A percentile compares a stretch with the other conserved stretches of the same genome.
These are phyloP conservation scores for Rhizomys pruinosus DNA, from an alignment of 2,113 vertebrate species.

Conservation along the genomic window DNA sequence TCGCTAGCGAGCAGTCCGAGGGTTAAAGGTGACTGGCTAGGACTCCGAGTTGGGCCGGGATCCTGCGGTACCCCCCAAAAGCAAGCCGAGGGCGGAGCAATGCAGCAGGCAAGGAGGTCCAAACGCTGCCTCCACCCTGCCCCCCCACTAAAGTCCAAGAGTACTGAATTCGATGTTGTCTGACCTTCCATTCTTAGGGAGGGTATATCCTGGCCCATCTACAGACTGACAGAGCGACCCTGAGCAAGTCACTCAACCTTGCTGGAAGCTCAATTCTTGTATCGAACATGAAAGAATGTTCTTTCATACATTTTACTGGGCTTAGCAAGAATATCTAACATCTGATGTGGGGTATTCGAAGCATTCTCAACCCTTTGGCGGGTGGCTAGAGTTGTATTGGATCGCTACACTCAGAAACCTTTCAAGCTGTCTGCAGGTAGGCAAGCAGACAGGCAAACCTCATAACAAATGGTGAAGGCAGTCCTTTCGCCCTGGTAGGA, in stretches of 20 bases:
- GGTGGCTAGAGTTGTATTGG: no score
- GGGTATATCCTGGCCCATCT: background rate
- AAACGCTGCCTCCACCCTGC: background rate
- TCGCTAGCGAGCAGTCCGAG: background rate
- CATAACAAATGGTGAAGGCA: background rate
- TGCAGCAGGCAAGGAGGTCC: background rate
- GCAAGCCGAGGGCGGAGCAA: background rate
- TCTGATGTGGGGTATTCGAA: no score
- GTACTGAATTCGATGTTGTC: background rate
- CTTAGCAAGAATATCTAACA: background rate
- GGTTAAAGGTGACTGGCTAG: background rate
- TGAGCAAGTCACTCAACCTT: constrained; percentile 20
- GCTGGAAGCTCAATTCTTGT: background rate
- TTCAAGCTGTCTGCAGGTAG: background rate
- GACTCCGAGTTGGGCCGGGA: background rate
- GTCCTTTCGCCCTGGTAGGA: background rate
- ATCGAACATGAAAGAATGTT: background rate
- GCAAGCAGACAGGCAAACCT: background rate
- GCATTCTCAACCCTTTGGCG: background rate
- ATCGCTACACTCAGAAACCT: background rate
- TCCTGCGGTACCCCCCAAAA: background rate
- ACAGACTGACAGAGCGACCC: background rate
- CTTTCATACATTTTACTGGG: background rate
- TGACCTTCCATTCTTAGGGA: background rate
- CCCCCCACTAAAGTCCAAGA: accelerated